phyloP scores from a whole-genome alignment of 2,888 invertebrate genomes.

The Plemyria rubiginata region DNA sequence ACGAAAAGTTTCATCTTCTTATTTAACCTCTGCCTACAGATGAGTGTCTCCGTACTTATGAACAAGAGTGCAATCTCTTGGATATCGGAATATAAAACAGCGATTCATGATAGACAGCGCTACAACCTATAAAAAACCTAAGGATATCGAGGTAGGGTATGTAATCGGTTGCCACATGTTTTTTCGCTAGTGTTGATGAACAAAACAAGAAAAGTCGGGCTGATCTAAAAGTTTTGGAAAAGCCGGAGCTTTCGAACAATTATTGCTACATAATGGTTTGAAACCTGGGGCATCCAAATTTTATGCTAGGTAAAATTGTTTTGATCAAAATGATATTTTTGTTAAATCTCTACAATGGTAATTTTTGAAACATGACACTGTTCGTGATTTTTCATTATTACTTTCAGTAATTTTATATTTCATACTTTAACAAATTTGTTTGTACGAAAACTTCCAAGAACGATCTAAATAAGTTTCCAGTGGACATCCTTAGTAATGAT shows the following conservation, averaged over 20 bases:
- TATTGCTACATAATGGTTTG: too few species aligned
- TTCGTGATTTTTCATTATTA: too few species aligned
- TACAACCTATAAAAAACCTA: slow-evolving; percentile 47
- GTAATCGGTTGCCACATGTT: slow-evolving; percentile 56
- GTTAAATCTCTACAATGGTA: too few species aligned
- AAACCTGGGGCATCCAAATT: too few species aligned
- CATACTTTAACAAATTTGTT: too few species aligned
- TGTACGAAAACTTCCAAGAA: too few species aligned
- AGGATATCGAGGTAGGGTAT: slow-evolving; percentile 44
- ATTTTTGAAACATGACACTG: too few species aligned
- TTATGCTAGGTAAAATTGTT: too few species aligned
- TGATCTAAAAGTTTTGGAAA: neutral
- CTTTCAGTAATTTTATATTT: too few species aligned
- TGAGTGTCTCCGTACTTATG: slow-evolving; percentile 50
- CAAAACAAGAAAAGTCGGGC: slow-evolving; percentile 10
- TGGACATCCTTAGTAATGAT: slow-evolving; percentile 39
- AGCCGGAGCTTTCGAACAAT: neutral
- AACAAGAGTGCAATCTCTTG: slow-evolving; percentile 68
- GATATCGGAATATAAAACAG: slow-evolving; percentile 79
- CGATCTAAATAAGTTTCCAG: too few species aligned
- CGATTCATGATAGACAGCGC: slow-evolving; percentile 48
- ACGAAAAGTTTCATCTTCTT: slow-evolving; percentile 56
- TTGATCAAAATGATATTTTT: too few species aligned
- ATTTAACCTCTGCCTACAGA: slow-evolving; percentile 40
- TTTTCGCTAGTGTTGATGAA: slow-evolving; percentile 33